Percentiles rank a stretch among this genome's conserved stretches.
These are phyloP conservation scores for Apogon hyalosoma DNA, from an alignment of 2,797 vertebrate genomes.

Conservation along the genomic window DNA sequence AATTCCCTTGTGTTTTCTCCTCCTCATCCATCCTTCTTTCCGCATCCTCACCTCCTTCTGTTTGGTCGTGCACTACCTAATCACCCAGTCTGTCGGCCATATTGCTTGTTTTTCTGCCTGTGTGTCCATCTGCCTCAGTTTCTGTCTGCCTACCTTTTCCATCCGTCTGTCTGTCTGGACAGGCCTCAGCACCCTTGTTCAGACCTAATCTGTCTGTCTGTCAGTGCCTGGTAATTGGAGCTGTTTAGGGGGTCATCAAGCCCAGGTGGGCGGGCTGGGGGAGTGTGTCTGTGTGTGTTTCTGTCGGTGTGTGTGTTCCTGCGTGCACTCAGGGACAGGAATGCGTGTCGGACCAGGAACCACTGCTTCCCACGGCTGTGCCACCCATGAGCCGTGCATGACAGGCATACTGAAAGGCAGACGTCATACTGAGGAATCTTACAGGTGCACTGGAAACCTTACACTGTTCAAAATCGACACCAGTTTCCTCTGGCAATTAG, in stretches of 20 bases:
- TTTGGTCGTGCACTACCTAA: background rate
- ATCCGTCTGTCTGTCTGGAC: conserved; percentile 74
- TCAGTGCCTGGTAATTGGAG: conserved; percentile 95
- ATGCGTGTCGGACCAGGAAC: conserved; percentile 82
- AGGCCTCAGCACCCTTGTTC: conserved; percentile 85
- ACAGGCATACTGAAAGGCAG: conserved; percentile 65
- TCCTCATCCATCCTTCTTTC: conserved; percentile 26
- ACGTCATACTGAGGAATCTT: conserved; percentile 61
- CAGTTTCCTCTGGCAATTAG: conserved; percentile 17
- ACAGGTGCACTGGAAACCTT: conserved; percentile 71
- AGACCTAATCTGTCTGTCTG: conserved; percentile 92
- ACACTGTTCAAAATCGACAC: conserved; percentile 20
- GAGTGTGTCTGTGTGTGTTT: conserved; percentile 61
- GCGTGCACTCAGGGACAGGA: conserved; percentile 75
- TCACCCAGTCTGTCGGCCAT: conserved; percentile 20
- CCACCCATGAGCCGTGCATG: conserved; percentile 70
- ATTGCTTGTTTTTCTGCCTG: conserved; percentile 34
- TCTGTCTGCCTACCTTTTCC: conserved; percentile 18
- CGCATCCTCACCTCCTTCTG: conserved; percentile 17
- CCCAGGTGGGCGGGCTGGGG: conserved; percentile 85
- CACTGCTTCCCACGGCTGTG: conserved; percentile 81
- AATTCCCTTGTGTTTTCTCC: conserved; percentile 41
- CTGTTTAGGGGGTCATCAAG: conserved; percentile 93
- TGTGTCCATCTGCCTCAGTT: conserved; percentile 27
- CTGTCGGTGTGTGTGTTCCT: conserved; percentile 62